phyloP scores from a whole-genome alignment of 2,797 vertebrate species.

The Anisognathus igniventris region DNA sequence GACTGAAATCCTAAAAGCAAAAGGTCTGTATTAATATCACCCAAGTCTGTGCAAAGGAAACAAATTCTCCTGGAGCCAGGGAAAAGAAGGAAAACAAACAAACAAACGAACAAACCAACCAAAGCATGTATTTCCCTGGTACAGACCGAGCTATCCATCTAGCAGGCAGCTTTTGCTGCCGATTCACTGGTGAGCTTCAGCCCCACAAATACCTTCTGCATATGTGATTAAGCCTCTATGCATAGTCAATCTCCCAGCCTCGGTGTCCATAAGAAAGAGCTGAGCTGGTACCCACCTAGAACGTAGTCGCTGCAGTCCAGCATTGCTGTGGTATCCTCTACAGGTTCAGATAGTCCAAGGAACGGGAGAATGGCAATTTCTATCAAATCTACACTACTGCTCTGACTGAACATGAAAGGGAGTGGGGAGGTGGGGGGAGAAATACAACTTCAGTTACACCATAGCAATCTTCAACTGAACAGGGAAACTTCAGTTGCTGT shows the following conservation, averaged over 20 bases:
- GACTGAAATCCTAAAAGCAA: conserved; percentile 29
- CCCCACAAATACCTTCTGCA: conserved; percentile 59
- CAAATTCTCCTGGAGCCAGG: neutral
- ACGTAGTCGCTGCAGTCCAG: conserved; percentile 81
- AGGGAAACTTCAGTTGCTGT: conserved; percentile 81
- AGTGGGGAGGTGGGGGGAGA: conserved; percentile 64
- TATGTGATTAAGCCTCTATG: conserved; percentile 69
- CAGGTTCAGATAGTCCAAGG: conserved; percentile 68
- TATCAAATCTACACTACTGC: conserved; percentile 71
- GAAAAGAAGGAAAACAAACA: neutral
- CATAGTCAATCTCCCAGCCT: conserved; percentile 70
- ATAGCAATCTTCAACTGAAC: conserved; percentile 79
- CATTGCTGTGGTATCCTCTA: conserved; percentile 76
- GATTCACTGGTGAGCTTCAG: conserved; percentile 29
- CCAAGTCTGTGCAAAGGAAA: neutral
- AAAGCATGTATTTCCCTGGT: neutral
- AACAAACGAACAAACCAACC: neutral
- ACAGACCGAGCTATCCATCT: neutral
- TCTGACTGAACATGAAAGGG: conserved; percentile 63
- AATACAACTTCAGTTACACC: conserved; percentile 77
- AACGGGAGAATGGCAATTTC: conserved; percentile 69
- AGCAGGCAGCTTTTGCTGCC: conserved; percentile 45
- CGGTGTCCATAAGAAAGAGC: conserved; percentile 71
- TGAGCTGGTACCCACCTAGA: conserved; percentile 80
- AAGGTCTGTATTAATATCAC: neutral